Conservation (phyloP, 2,797 vertebrate genomes). For the Emydoidea blandingii region DNA sequence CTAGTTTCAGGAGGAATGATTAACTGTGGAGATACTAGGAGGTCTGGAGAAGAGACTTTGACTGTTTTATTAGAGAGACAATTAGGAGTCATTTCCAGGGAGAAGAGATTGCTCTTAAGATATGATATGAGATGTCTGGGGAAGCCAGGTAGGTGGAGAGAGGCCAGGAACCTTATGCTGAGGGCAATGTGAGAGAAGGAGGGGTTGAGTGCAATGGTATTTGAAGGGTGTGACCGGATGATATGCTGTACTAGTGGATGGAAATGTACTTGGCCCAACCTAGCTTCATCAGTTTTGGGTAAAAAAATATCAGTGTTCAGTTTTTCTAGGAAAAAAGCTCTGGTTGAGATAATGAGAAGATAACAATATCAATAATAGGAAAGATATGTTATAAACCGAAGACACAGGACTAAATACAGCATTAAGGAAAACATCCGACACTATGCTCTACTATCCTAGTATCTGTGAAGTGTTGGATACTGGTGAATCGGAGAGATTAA, state of each 20-base stretch:
- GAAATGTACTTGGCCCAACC: background rate
- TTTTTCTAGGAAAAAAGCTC: background rate
- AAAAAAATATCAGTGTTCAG: background rate
- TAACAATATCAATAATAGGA: background rate
- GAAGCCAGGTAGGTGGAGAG: background rate
- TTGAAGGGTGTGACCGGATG: background rate
- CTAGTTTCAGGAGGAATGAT: background rate
- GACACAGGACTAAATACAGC: background rate
- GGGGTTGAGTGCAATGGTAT: background rate
- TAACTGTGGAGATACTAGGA: background rate
- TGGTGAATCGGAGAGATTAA: background rate
- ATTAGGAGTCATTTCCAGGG: background rate
- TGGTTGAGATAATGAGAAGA: background rate
- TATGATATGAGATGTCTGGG: background rate
- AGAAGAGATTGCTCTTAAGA: background rate
- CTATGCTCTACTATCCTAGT: background rate
- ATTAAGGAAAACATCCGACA: background rate
- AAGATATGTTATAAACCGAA: background rate
- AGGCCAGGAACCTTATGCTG: background rate
- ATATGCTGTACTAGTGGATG: background rate
- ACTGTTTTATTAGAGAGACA: background rate
- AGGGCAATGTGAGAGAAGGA: background rate
- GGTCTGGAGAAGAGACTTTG: background rate
- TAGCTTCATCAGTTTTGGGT: background rate
- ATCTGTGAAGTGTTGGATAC: background rate